Conservation (phyloP, 2,113 vertebrate species). For the Sphyrna mokarran region DNA sequence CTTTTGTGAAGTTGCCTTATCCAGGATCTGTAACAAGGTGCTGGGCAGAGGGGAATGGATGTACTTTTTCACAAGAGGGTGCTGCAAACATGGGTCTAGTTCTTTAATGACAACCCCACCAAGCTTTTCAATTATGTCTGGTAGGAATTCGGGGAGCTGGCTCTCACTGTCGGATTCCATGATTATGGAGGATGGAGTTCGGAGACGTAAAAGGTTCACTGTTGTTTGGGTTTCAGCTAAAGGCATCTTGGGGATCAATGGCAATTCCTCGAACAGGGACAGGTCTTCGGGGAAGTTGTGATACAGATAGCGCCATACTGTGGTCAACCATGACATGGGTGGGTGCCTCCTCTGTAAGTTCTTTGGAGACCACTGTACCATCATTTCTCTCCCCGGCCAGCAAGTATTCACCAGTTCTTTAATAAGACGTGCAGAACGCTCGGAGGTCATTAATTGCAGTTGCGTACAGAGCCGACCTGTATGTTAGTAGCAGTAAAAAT, state of each 20-base stretch:
- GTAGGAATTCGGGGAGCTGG: slow-evolving; percentile 69
- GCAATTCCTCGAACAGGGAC: slow-evolving; percentile 87
- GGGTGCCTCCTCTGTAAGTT: slow-evolving; percentile 78
- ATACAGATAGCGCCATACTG: slow-evolving; percentile 92
- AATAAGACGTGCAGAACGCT: slow-evolving; percentile 83
- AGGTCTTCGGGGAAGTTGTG: slow-evolving; percentile 89
- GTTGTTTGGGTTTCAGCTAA: slow-evolving; percentile 62
- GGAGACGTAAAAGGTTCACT: slow-evolving; percentile 77
- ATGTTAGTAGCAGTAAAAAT: slow-evolving; percentile 34
- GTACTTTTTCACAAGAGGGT: slow-evolving; percentile 88
- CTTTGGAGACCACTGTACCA: slow-evolving; percentile 80
- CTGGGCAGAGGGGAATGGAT: slow-evolving; percentile 75
- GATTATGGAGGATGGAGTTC: slow-evolving; percentile 79
- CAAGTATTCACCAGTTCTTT: slow-evolving; percentile 78
- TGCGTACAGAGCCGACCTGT: slow-evolving; percentile 91
- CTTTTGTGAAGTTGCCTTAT: slow-evolving; percentile 73
- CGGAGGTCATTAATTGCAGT: slow-evolving; percentile 80
- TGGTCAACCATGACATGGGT: slow-evolving; percentile 77
- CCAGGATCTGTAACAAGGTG: slow-evolving; percentile 83
- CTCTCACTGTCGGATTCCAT: slow-evolving; percentile 71
- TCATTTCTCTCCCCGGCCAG: slow-evolving; percentile 81
- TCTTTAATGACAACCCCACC: slow-evolving; percentile 83
- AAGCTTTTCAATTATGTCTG: slow-evolving; percentile 76
- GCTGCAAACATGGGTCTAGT: slow-evolving; percentile 79
- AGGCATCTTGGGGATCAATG: slow-evolving; percentile 77